Conservation (phyloP, 2,113 vertebrate genomes). For the Hystrix cristata region DNA sequence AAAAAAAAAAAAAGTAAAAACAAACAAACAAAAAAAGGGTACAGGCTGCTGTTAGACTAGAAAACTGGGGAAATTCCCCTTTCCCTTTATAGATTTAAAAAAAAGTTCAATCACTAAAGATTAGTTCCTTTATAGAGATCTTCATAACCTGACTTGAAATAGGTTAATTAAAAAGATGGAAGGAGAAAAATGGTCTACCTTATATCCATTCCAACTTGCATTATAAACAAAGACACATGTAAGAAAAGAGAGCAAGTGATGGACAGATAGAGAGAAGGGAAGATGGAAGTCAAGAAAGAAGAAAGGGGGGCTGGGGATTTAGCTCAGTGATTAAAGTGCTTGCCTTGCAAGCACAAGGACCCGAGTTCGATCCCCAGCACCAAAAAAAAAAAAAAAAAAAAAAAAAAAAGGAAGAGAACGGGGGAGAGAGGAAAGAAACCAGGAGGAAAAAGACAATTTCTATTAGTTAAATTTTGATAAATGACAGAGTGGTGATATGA, state of each 20-base stretch:
- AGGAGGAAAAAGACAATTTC: neutral
- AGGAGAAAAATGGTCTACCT: neutral
- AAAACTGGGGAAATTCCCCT: neutral
- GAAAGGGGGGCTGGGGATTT: neutral
- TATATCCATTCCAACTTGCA: accelerated
- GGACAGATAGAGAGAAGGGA: neutral
- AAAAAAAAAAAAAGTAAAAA: no score
- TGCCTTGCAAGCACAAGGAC: no score
- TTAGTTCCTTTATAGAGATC: neutral
- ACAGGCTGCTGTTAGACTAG: no score
- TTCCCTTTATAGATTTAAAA: neutral
- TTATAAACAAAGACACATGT: neutral
- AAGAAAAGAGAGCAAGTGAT: neutral
- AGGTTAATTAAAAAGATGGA: neutral
- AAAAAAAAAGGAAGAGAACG: neutral
- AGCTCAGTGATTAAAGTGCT: no score
- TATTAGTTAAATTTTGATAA: neutral
- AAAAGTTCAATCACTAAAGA: neutral
- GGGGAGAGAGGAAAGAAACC: neutral
- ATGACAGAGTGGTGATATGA: neutral
- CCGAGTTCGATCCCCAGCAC: no score
- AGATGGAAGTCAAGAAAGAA: neutral
- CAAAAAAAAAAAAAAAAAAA: neutral
- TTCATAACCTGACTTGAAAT: neutral
- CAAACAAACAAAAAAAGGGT: no score